Base-by-base conservation (phyloP, 2,888 invertebrate genomes). In the Lepidonotus clava region DNA sequence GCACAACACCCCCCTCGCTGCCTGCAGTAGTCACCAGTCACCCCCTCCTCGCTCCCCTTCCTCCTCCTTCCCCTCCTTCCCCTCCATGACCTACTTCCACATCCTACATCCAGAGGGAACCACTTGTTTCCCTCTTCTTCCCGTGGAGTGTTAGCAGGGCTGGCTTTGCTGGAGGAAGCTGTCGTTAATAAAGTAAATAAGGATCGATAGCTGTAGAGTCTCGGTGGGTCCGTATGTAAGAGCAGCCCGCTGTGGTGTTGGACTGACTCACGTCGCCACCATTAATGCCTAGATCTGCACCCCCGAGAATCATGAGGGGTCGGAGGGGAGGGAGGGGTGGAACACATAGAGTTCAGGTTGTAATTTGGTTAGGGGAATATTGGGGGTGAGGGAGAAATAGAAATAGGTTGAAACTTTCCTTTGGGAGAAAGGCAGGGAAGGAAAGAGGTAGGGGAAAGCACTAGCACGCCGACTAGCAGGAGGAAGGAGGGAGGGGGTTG, bases 121-220 rank as follows among this genome's bases (percentile, higher is more conserved):
- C 71, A 71, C 71, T 71, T 71, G 71, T 71, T 18, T n/a, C 38
- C 4, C n/a, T n/a, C n/a, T n/a, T n/a, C n/a, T 34, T n/a, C 38
- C 71, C 71, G 2, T n/a, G 71, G 71, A 71, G 71, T 46, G 46
- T 46, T 46, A 11, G 8, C 46, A 8, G 1, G 36, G 8, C 24
- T 34, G 8, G 21, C 71, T n/a, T n/a, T 71, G 34, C 36, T 36
- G 36, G n/a, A 66, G 71, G 71, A 71, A 24, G 5, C 71, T 36
- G 71, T 71, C 71, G 71, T 71, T 71, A 71, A 71, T 71, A 71
- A 71, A 71, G 71, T 71, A 71, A 71, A 71, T 71, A 71, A 71
- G 36, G 71, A 71, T 71, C 71, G 71, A 71, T 71, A 71, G 71
- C 71, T n/a, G n/a, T 71, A 71, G 71, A 71, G 71, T n/a, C 71